Conservation (phyloP, 2,888 invertebrate genomes). For the Stictocephala bisonia region DNA sequence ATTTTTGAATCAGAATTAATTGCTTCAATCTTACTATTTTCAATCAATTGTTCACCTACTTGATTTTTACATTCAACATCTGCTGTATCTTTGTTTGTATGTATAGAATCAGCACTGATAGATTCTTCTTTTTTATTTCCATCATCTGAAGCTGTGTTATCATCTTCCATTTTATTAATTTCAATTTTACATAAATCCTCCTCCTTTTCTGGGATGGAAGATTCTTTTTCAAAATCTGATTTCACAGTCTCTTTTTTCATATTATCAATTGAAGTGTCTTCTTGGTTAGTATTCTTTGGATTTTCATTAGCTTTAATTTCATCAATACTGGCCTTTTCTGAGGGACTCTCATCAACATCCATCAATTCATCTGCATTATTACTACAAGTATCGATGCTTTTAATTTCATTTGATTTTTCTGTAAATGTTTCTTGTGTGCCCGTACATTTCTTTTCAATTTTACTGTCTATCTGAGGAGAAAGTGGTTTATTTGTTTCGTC, state of each 20-base stretch:
- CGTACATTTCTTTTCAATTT: conserved; percentile 25
- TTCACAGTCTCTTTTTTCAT: conserved; percentile 22
- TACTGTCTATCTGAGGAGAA: conserved; percentile 21
- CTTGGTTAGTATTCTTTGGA: conserved; percentile 18
- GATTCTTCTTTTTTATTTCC: conserved; percentile 43
- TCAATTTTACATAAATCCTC: conserved; percentile 30
- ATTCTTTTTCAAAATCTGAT: too few species aligned
- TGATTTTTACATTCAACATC: not conserved
- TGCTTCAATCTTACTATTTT: not conserved
- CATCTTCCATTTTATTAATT: conserved; percentile 64
- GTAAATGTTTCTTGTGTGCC: too few species aligned
- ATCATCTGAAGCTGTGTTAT: conserved; percentile 59
- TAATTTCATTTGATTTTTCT: too few species aligned
- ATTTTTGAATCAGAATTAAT: not conserved
- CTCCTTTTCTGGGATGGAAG: conserved; percentile 3
- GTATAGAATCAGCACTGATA: conserved; percentile 48
- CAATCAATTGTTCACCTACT: not conserved
- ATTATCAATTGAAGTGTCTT: conserved; percentile 41
- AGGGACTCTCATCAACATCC: conserved; percentile 62
- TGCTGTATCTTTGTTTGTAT: conserved; percentile 45
- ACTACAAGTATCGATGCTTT: conserved; percentile 45
- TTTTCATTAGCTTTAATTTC: conserved; percentile 44
- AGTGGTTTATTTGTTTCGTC: not conserved
- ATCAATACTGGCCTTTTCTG: conserved; percentile 54
- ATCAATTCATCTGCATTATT: conserved; percentile 57